Percentiles rank a stretch among this genome's conserved stretches.
These are phyloP conservation scores for Lepidotrigona ventralis DNA, from an alignment of 1,140 invertebrate species.

Conservation along the genomic window DNA sequence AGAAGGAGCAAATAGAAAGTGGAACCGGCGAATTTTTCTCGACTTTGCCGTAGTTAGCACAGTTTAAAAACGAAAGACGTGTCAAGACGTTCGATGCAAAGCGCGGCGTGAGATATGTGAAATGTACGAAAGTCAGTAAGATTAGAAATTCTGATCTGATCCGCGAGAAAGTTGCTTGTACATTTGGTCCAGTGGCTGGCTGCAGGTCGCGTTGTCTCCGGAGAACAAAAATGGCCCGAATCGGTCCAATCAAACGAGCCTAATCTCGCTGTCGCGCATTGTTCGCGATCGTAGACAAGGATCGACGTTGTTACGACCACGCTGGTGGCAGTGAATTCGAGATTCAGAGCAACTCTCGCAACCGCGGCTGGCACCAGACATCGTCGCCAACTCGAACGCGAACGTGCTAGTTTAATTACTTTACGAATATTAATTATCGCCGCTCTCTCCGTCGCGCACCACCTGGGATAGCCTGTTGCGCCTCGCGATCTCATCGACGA, in stretches of 20 bases:
- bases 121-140: no score
- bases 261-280: neutral
- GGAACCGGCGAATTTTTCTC: neutral
- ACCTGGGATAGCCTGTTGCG: constrained; percentile 33
- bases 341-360: neutral
- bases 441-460: neutral
- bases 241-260: neutral
- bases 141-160: no score
- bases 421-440: constrained; percentile 44
- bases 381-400: neutral
- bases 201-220: no score
- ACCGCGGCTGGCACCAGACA: neutral
- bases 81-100: no score
- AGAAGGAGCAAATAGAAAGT: no score
- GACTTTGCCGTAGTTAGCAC: no score
- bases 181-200: no score
- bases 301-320: neutral
- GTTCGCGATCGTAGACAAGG: constrained; percentile 14
- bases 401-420: constrained; percentile 28
- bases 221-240: neutral
- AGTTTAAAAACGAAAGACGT: no score
- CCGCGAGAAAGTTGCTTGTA: no score
- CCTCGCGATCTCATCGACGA: constrained; percentile 25
- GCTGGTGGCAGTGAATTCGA: neutral
- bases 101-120: no score